Base-by-base conservation (phyloP, 2,888 invertebrate species). In the Chrysopilus asiliformis region DNA sequence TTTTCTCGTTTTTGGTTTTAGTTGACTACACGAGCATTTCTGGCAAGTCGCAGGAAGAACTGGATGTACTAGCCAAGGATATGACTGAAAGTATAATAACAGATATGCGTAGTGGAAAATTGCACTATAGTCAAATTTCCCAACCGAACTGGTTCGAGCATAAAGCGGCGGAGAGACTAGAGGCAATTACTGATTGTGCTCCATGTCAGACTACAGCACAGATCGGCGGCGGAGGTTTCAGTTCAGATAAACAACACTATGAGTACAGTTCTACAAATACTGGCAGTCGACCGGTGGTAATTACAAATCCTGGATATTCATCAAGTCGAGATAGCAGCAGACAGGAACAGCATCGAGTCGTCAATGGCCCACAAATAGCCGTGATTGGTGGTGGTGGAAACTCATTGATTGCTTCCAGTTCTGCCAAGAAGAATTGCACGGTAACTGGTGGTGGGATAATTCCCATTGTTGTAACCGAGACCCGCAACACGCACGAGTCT, bases 71-170 rank as follows among this genome's bases (percentile, higher is more conserved):
- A 0, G 39, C 47, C 5, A 40, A 41, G 20, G 36, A 45, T 16
- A 34, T 62, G 43, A 51, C 53, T 7, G 52, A 56, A 25, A 45
- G 57, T 43, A 47, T 62, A 39, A 48, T 60, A 3, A 40, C 47
- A 2, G 58, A 60, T 38, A 52, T 62, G 53, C 50, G 51, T 4
- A 51, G 49, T 26, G 60, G 61, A 4, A 41, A 47, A 5, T 26
- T 55, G 1, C 48, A 34, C 20, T 57, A 61, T 12, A 47, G 32
- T 10, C 47, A 53, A 16, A 52, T 62, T 12, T 46, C 49, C 1
- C 52, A 59, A 37, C 56, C 60, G 0, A 53, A 55, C 27, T 63
- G 54, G 42, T 63, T 63, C 36, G 63, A 63, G 36, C 46, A 50
- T 17, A 55, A 56, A 32, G 56, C 60, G 0, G 53, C 53, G 1